A percentile compares a stretch with the other conserved stretches of the same genome.
phyloP scores from a whole-genome alignment of 1,140 invertebrate genomes.

The Drepana arcuata region DNA sequence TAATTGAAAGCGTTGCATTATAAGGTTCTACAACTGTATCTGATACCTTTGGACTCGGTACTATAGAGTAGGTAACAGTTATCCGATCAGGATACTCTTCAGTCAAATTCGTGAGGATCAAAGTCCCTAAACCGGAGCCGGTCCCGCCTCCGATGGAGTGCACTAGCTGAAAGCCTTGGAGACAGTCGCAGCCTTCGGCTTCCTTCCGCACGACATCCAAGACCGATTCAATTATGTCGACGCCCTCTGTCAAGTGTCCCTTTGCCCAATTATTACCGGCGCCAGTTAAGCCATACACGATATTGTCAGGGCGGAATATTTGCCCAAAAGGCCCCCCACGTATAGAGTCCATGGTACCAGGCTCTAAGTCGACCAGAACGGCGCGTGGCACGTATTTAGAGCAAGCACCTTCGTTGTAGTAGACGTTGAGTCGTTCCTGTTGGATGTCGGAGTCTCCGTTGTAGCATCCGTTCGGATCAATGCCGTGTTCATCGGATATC shows the following conservation, averaged over 20 bases:
- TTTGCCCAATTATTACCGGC: conserved; percentile 91
- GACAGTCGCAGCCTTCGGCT: conserved; percentile 87
- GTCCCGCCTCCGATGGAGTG: conserved; percentile 87
- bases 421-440: conserved; percentile 88
- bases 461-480: conserved; percentile 88
- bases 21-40: conserved; percentile 93
- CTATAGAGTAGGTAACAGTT: conserved; percentile 87
- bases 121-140: conserved; percentile 84
- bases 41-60: conserved; percentile 85
- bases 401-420: conserved; percentile 88
- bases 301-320: conserved; percentile 91
- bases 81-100: conserved; percentile 86
- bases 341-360: conserved; percentile 86
- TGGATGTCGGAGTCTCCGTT: conserved; percentile 89
- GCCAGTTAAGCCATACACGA: conserved; percentile 77
- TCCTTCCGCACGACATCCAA: conserved; percentile 92
- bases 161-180: conserved; percentile 78
- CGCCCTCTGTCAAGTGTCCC: conserved; percentile 95
- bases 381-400: conserved; percentile 91
- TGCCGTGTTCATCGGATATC: conserved; percentile 92
- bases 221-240: conserved; percentile 90
- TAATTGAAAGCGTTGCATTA: conserved; percentile 83
- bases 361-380: conserved; percentile 91
- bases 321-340: conserved; percentile 84
- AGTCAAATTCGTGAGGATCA: conserved; percentile 76